phyloP scores from a whole-genome alignment of 1,140 invertebrate species.

The Octopus bimaculoides region DNA sequence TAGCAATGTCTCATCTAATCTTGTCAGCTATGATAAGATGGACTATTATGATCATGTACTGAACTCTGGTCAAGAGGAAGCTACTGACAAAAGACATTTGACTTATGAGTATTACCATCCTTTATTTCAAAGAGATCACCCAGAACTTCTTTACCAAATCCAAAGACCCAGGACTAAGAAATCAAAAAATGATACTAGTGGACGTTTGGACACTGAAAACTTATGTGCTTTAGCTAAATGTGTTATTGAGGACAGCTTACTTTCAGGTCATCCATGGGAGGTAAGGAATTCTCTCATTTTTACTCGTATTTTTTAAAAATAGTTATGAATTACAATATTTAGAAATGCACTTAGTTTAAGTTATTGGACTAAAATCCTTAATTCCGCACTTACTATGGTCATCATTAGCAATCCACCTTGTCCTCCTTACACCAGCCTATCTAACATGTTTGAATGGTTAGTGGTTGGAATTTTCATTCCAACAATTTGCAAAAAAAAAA shows the following conservation, averaged over 20 bases:
- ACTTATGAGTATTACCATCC: constrained; percentile 37
- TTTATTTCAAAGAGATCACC: constrained; percentile 31
- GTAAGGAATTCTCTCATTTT: neutral
- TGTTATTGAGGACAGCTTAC: constrained; percentile 7
- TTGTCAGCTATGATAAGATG: too few species aligned
- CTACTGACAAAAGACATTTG: neutral
- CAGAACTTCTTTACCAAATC: constrained; percentile 36
- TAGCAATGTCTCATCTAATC: neutral
- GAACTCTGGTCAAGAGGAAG: neutral
- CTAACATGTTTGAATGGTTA: too few species aligned
- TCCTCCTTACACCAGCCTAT: too few species aligned
- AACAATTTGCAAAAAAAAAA: too few species aligned
- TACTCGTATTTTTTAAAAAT: too few species aligned
- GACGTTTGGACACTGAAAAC: neutral
- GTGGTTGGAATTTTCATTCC: too few species aligned
- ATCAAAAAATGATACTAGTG: neutral
- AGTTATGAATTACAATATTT: too few species aligned
- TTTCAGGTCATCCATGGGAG: neutral
- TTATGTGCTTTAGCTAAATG: neutral
- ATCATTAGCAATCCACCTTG: too few species aligned
- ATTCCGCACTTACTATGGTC: too few species aligned
- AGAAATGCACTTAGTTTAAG: too few species aligned
- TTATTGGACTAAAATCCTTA: too few species aligned
- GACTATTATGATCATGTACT: neutral
- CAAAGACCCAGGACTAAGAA: constrained; percentile 10